phyloP scores from a whole-genome alignment of 2,888 invertebrate species.

The Oithona nana region DNA sequence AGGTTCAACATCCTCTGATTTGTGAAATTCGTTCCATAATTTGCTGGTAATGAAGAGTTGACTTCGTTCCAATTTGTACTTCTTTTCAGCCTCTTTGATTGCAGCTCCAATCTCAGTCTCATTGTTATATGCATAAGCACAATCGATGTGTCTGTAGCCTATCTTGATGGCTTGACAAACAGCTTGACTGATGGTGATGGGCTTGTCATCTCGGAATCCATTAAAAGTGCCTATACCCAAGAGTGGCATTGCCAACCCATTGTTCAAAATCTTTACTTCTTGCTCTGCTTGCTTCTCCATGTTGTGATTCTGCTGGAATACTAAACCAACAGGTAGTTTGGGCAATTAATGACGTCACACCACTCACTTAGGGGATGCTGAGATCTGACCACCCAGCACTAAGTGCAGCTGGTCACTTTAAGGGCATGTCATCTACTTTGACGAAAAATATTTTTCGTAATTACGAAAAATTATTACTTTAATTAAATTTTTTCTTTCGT shows the following conservation, averaged over 20 bases:
- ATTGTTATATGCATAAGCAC: slow-evolving; percentile 42
- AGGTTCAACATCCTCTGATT: slow-evolving; percentile 36
- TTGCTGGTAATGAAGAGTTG: slow-evolving; percentile 52
- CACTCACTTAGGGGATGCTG: no score
- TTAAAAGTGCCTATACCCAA: background rate
- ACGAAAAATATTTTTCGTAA: no score
- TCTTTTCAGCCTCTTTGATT: slow-evolving; percentile 39
- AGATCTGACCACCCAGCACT: no score
- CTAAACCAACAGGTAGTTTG: no score
- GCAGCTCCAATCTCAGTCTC: slow-evolving; percentile 42
- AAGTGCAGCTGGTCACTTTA: no score
- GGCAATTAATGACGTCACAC: no score
- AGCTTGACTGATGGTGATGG: slow-evolving; percentile 20
- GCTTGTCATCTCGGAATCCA: background rate
- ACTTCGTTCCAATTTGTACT: slow-evolving; percentile 39
- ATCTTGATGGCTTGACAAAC: slow-evolving; percentile 43
- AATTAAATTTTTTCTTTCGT: no score
- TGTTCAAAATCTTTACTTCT: background rate
- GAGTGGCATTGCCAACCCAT: background rate
- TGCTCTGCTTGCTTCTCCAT: no score
- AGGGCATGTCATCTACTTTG: no score
- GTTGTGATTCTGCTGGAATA: no score
- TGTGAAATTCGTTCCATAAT: slow-evolving; percentile 25
- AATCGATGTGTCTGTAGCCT: slow-evolving; percentile 63
- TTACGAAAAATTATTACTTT: no score